Percentiles rank a stretch among this genome's conserved stretches.
phyloP scores from a whole-genome alignment of 2,797 vertebrate genomes.

The Pantherophis alleghaniensis region DNA sequence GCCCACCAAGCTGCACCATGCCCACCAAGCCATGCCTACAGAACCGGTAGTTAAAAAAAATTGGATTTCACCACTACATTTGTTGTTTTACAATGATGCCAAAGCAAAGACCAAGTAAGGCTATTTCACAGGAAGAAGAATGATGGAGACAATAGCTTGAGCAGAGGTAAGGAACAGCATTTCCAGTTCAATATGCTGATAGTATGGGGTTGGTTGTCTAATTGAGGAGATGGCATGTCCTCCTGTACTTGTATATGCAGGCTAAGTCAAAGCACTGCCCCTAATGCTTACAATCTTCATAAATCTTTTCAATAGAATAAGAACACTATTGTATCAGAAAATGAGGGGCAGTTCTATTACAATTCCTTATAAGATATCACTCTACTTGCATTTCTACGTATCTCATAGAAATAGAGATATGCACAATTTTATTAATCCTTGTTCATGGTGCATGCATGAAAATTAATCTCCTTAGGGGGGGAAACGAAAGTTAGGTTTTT shows the following conservation, averaged over 20 bases:
- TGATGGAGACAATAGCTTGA: neutral
- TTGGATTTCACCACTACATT: neutral
- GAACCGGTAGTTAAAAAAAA: too few species aligned
- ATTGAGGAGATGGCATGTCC: neutral
- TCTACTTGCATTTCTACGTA: neutral
- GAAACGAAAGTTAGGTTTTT: conserved; percentile 1
- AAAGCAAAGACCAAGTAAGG: neutral
- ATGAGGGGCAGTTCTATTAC: neutral
- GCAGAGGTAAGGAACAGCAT: neutral
- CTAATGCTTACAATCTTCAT: neutral
- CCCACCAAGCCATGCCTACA: too few species aligned
- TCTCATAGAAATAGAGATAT: conserved; percentile 25
- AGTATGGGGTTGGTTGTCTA: neutral
- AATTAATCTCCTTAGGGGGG: conserved; percentile 20
- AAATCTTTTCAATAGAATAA: neutral
- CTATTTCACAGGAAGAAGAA: neutral
- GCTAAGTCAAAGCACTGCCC: neutral
- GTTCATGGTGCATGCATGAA: conserved; percentile 24
- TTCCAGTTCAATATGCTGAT: neutral
- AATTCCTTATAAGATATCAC: neutral
- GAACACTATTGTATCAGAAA: neutral
- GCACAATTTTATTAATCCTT: neutral
- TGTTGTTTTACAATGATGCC: neutral
- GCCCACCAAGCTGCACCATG: too few species aligned
- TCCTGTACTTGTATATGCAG: neutral